Base-by-base conservation (phyloP, 2,888 invertebrate genomes). In the Brassicogethes aeneus region DNA sequence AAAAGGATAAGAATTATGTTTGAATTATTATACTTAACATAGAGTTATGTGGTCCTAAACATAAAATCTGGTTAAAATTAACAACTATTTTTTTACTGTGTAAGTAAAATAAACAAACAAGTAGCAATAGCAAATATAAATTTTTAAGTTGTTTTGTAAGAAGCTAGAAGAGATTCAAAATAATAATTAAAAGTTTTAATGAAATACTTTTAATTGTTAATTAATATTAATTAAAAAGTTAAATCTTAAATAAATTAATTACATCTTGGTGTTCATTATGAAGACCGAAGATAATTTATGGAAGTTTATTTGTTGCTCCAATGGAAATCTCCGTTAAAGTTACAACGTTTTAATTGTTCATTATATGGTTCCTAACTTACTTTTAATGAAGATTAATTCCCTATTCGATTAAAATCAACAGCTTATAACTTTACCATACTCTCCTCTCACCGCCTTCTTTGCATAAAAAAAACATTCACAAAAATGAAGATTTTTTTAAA, bases 381-480 rank as follows among this genome's bases (percentile, higher is more conserved):
- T 56, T 59, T 55, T 57, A 58, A 57, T 58, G 57, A 56, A 58
- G 58, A 59, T 58, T 59, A 58, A 58, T 58, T 51, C 51, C 45
- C 47, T 53, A 45, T 53, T 55, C 56, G 53, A 56, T 58, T 54
- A 56, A 53, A 50, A 52, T 50, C 51, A 48, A 36, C 34, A 37
- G 40, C 42, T 42, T 45, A 43, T 42, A 41, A 43, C 43, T 45
- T 43, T 43, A 40, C 38, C 40, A 45, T 45, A 13, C 23, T 23
- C 23, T 7, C 10, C 23, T 7, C 23, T 23, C 23, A 23, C 23
- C 5, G 23, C 5, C 23, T 7, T 23, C 23, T 10, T 23, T 10
- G 5, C 23, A 5, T 7, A 23, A 23, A 5, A 7, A 23, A 23
- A 23, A 23, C 23, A n/a, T n/a, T n/a, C n/a, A n/a, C n/a, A n/a